A percentile compares a stretch with the other conserved stretches of the same genome.
phyloP scores from a whole-genome alignment of 2,113 vertebrate species.

The Arizona elegans region DNA sequence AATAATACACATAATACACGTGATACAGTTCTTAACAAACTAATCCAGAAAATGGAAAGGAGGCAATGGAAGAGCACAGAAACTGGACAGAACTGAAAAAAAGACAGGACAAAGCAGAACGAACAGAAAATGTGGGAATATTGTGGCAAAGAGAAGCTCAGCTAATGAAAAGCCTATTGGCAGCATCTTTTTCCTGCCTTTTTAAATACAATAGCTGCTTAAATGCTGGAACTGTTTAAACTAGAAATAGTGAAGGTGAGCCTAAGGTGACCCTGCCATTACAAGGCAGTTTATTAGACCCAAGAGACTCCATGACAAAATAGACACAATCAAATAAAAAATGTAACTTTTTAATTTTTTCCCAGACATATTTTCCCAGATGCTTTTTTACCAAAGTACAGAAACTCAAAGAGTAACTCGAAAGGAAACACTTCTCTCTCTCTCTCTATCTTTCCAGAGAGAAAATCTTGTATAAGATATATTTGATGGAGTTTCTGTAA shows the following conservation, averaged over 20 bases:
- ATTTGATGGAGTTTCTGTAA: conserved; percentile 34
- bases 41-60: neutral
- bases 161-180: neutral
- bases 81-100: neutral
- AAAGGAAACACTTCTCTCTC: conserved; percentile 10
- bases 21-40: neutral
- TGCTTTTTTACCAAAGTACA: conserved; percentile 16
- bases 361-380: conserved; percentile 9
- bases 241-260: neutral
- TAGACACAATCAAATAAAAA: neutral
- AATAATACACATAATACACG: neutral
- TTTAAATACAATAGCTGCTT: neutral
- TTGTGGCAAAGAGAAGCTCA: neutral
- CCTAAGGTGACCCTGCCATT: neutral
- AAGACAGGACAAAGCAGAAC: neutral
- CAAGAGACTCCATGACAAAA: neutral
- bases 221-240: neutral
- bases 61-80: neutral
- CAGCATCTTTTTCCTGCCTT: neutral
- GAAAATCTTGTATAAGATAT: neutral
- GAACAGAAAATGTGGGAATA: neutral
- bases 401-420: conserved; percentile 14
- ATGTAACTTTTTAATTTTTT: conserved; percentile 6
- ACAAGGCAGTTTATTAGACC: conserved; percentile 8
- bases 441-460: conserved; percentile 19